Evolutionary conservation across 2,113 vertebrate genomes (phyloP), one percentile per base, ranked within the genome.

Genomic region (Elephas maximus): DNA sequence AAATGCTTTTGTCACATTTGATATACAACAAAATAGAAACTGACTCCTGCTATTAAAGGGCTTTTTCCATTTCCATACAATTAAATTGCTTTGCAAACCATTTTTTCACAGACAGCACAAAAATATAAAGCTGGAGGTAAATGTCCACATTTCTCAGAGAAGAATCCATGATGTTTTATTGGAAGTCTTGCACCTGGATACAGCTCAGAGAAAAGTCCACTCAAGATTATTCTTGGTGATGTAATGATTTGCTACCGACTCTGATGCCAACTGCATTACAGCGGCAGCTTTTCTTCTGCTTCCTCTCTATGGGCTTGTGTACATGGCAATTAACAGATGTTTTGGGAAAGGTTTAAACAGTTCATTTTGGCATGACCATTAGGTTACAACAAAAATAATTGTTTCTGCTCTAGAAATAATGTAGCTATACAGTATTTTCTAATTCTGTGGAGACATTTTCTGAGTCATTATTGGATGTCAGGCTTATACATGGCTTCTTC

Each of bases 261-360:
- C 44, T 30, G 21, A 94, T 85, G 44, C 45, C 81, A 84, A 74
- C 18, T 8, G 2, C 48, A 78, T 60, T 94, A 48, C 4, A 74
- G 20, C 7, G 53, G 8, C 51, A 73, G 65, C 53, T 87, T 78
- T 67, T 81, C 69, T 5, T 78, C 28, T 44, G 14, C 53, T 48
- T 69, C 14, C 12, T 91, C 95, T 93, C 88, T 65, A 1, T 6
- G 78, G 77, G 76, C n/a, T 93, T 95, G 78, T 94, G 87, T 37
- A 87, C 71, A 88, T 91, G 73, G 79, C 14, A 95, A 92, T 63
- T 92, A 78, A 85, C 93, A 96, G 90, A 96, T 96, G 73, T 97
- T 97, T 93, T 73, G 85, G 90, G 85, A 92, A 95, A 77, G 60
- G 80, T 1, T 88, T 96, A 45, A 86, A 86, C 14, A 87, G 15